Conservation (phyloP, 2,113 vertebrate species). For the Cyanistes caeruleus region DNA sequence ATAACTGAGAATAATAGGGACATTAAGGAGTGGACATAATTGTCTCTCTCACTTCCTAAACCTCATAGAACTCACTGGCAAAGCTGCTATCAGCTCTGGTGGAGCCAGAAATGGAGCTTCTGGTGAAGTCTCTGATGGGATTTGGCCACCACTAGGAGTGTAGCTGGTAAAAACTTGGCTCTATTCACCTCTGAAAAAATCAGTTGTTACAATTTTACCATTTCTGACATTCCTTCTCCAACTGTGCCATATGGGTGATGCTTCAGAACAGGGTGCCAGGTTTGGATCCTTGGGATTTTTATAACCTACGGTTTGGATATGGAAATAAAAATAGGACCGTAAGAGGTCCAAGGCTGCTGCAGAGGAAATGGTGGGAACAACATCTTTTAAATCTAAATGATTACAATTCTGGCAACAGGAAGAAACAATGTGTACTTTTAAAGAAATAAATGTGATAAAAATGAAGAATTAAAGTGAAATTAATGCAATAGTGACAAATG, state of each 20-base stretch:
- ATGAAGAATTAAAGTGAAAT: slow-evolving; percentile 39
- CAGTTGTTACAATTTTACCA: background rate
- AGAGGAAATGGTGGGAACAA: background rate
- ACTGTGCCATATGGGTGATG: background rate
- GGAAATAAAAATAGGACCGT: background rate
- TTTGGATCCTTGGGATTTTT: background rate
- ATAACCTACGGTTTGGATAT: background rate
- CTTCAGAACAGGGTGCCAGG: background rate
- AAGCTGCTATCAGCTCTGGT: background rate
- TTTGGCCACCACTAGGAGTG: background rate
- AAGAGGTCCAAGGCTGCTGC: background rate
- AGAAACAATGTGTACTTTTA: slow-evolving; percentile 33
- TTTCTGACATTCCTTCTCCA: background rate
- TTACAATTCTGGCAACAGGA: slow-evolving; percentile 7
- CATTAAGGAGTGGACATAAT: background rate
- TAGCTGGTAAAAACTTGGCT: background rate
- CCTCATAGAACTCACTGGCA: background rate
- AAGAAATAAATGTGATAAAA: slow-evolving; percentile 36
- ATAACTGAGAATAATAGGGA: background rate
- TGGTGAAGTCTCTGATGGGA: background rate
- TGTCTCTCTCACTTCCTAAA: background rate
- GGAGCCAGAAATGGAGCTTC: background rate
- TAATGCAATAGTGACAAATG: slow-evolving; percentile 48
- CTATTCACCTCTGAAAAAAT: background rate
- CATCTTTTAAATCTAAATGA: slow-evolving; percentile 7